Conservation (phyloP, 2,113 vertebrate genomes). For the Mastomys natalensis region DNA sequence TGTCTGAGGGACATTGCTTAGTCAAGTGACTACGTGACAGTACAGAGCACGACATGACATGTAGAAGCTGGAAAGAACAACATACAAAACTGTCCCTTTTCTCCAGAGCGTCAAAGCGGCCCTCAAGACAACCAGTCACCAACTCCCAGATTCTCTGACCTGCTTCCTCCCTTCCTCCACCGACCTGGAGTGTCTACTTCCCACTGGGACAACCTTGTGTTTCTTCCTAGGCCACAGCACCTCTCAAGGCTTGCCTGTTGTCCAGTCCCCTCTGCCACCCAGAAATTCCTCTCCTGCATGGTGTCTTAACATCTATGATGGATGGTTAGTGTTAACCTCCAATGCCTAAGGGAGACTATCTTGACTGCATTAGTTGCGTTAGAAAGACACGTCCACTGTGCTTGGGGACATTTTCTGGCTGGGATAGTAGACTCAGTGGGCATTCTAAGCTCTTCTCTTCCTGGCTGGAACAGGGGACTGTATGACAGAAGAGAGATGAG, state of each 20-base stretch:
- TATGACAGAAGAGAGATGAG: background rate
- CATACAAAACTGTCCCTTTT: background rate
- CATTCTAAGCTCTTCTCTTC: background rate
- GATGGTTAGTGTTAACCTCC: no score
- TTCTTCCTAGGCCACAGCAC: background rate
- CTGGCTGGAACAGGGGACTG: background rate
- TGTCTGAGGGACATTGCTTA: rapidly evolving
- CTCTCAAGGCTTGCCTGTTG: background rate
- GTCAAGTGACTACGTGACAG: rapidly evolving
- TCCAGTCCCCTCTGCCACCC: background rate
- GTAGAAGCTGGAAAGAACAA: background rate
- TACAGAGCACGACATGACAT: rapidly evolving
- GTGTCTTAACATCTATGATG: background rate
- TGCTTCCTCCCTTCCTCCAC: background rate
- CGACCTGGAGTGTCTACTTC: background rate
- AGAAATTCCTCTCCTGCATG: background rate
- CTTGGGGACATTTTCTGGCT: background rate
- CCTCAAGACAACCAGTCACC: background rate
- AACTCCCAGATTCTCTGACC: background rate
- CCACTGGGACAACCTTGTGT: background rate
- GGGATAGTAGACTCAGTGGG: background rate
- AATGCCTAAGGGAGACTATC: background rate
- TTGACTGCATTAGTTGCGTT: no score
- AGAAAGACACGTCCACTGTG: background rate
- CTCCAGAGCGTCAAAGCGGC: background rate